Evolutionary conservation across 1,140 invertebrate genomes (phyloP).

Genomic region (Anoplophora glabripennis): DNA sequence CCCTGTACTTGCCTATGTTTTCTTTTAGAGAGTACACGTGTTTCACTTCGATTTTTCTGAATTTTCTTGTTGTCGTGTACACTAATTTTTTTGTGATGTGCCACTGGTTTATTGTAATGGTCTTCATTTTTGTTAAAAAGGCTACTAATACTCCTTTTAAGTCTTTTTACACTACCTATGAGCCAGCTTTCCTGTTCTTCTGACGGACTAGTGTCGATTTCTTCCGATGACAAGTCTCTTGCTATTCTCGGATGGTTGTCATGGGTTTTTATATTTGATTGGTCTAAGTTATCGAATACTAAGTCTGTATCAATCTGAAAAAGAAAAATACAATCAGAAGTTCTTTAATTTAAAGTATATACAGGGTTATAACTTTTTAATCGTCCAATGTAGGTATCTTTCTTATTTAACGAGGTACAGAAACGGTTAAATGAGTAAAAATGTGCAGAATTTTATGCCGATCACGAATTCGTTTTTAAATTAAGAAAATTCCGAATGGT

Average conservation of each 20-base stretch:
- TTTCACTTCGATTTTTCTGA: not conserved
- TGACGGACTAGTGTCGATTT: slow-evolving; percentile 36
- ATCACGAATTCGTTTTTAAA: no score
- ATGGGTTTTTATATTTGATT: slow-evolving; percentile 29
- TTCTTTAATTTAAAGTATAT: no score
- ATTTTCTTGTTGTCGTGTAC: not conserved
- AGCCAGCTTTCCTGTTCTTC: slow-evolving; percentile 43
- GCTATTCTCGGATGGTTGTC: slow-evolving; percentile 32
- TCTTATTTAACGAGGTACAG: no score
- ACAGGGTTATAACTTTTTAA: no score
- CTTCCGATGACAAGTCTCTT: slow-evolving; percentile 22
- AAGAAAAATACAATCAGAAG: slow-evolving; percentile 21
- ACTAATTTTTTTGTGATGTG: no score
- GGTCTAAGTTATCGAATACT: slow-evolving; percentile 44
- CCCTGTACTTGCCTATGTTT: slow-evolving; percentile 2
- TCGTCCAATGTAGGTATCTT: no score
- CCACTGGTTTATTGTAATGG: no score
- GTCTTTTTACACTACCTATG: slow-evolving; percentile 37
- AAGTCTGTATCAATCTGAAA: slow-evolving; percentile 45
- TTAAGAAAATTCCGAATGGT: no score
- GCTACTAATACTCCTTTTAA: slow-evolving; percentile 34
- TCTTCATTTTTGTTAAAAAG: no score
- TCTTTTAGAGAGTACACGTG: not conserved
- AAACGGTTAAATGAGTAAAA: no score
- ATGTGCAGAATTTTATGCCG: no score